Evolutionary conservation across 2,888 invertebrate genomes (phyloP).

Genomic region (Patella ulyssiponensis): DNA sequence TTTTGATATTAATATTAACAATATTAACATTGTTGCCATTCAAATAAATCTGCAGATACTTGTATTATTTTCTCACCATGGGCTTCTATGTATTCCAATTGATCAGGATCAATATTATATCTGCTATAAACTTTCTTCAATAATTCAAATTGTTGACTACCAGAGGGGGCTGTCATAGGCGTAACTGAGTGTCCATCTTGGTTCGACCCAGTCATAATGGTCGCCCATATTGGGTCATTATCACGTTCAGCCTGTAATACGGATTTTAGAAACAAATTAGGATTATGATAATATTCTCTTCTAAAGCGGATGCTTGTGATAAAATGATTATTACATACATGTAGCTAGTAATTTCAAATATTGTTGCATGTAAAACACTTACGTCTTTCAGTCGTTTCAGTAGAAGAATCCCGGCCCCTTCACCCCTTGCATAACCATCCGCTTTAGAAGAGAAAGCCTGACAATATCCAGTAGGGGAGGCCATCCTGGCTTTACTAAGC

Average conservation of each 20-base stretch:
- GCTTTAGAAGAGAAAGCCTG: constrained; percentile 51
- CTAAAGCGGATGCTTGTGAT: neutral
- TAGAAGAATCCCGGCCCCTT: constrained; percentile 57
- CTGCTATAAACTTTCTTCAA: constrained; percentile 28
- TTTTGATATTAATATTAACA: neutral
- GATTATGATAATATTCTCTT: no score
- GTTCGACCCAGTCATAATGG: constrained; percentile 39
- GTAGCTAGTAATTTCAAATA: no score
- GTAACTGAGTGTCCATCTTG: constrained; percentile 43
- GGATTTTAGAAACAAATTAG: neutral
- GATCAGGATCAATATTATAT: constrained; percentile 21
- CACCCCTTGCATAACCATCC: constrained; percentile 58
- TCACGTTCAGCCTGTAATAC: constrained; percentile 39
- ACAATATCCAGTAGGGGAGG: constrained; percentile 53
- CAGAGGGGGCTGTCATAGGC: constrained; percentile 45
- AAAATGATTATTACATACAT: no score
- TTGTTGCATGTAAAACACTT: constrained; percentile 7
- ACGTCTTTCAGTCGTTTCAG: constrained; percentile 49
- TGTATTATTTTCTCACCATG: constrained; percentile 33
- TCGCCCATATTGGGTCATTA: constrained; percentile 43
- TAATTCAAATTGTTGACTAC: constrained; percentile 38
- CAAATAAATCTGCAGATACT: no score
- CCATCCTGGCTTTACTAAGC: constrained; percentile 51
- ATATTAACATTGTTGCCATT: neutral
- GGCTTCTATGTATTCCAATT: constrained; percentile 43